A percentile compares a stretch with the other conserved stretches of the same genome.
Conservation (phyloP, 2,888 invertebrate genomes). For the Polyommatus icarus region DNA sequence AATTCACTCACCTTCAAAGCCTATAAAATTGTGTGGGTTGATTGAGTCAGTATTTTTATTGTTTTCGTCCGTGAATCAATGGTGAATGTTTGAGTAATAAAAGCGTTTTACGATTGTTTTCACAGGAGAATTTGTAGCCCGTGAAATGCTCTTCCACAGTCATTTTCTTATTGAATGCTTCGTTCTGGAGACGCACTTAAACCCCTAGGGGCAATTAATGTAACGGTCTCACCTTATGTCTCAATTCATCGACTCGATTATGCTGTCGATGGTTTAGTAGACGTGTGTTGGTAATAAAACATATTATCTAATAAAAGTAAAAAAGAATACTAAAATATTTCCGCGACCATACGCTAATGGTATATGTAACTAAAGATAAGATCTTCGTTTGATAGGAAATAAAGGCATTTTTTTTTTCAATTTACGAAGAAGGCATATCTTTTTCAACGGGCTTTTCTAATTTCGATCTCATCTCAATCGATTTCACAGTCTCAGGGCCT, state of each 20-base stretch:
- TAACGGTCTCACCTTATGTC: conserved; percentile 43
- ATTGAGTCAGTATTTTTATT: conserved; percentile 81
- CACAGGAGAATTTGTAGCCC: conserved; percentile 76
- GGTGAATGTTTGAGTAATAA: conserved; percentile 78
- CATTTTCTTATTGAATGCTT: conserved; percentile 66
- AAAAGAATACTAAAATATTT: no score
- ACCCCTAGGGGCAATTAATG: conserved; percentile 55
- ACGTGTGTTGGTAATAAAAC: no score
- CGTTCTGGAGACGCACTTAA: conserved; percentile 58
- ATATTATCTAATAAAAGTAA: no score
- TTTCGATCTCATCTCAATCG: no score
- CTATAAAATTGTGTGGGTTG: conserved; percentile 75
- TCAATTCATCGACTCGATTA: background rate
- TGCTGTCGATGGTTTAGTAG: no score
- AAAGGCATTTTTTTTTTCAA: no score
- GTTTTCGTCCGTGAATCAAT: conserved; percentile 77
- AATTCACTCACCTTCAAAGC: conserved; percentile 71
- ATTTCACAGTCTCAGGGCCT: no score
- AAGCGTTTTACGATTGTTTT: conserved; percentile 78
- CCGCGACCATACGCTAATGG: no score
- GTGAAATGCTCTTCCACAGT: conserved; percentile 70
- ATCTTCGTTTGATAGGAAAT: no score
- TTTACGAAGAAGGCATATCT: no score
- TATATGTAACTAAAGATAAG: no score
- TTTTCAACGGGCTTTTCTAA: no score